Conservation (phyloP, 2,113 vertebrate genomes). For the Sialia sialis region DNA sequence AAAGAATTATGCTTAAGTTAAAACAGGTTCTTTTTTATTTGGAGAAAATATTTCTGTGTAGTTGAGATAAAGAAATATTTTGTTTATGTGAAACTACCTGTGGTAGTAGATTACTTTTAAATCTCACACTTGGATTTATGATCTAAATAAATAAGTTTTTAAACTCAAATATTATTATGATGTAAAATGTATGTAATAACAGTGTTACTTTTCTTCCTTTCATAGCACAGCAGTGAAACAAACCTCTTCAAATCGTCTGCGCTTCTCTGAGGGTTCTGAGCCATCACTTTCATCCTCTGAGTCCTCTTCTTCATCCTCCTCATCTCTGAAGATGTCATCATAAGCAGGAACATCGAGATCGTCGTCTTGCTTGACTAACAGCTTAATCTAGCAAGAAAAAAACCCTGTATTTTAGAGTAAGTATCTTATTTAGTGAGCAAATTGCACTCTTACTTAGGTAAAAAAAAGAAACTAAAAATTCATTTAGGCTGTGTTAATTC, state of each 20-base stretch:
- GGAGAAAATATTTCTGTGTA: not conserved
- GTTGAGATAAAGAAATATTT: not conserved
- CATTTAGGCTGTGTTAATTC: not conserved
- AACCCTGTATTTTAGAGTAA: not conserved
- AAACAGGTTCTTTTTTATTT: not conserved
- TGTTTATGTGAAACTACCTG: not conserved
- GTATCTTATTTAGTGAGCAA: not conserved
- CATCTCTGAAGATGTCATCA: constrained; percentile 94
- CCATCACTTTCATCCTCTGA: constrained; percentile 84
- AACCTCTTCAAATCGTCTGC: constrained; percentile 89
- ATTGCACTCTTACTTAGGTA: not conserved
- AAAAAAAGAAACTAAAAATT: not conserved
- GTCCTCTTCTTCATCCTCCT: constrained; percentile 80
- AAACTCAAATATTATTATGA: not conserved
- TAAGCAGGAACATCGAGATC: constrained; percentile 89
- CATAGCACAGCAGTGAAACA: not conserved
- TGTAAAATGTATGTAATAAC: fast-evolving
- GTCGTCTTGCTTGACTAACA: constrained; percentile 93
- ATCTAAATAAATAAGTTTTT: not conserved
- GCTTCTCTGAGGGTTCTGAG: constrained; percentile 89
- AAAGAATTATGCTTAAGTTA: not conserved
- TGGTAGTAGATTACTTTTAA: not conserved
- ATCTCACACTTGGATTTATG: not conserved
- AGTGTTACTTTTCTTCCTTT: not conserved
- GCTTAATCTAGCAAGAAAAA: constrained; percentile 80